Base-by-base conservation (phyloP, 2,113 vertebrate genomes). In the Theristicus caerulescens region DNA sequence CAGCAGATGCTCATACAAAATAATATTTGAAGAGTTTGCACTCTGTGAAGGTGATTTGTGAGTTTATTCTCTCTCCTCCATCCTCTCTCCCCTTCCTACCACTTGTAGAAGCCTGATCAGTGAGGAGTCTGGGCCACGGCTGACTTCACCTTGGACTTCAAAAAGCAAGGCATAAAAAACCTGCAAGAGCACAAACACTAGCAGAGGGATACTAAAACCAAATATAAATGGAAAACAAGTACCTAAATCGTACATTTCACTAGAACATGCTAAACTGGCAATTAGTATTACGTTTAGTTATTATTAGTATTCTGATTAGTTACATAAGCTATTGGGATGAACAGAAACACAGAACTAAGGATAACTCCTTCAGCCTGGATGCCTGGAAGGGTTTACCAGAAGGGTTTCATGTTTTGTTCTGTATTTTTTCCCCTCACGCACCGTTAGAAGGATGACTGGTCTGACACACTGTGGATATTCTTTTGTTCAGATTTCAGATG, bases 401-500 rank as follows among this genome's bases (percentile, higher is more conserved):
- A 58, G 44, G 34, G 2, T 62, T 66, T 82, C 2, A 3, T 59
- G 24, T 16, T 84, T 52, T 89, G 15, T 36, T 38, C 59, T 67
- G 38, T 62, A 22, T 61, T 86, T 80, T 4, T 3, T 10, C 8
- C 49, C 38, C 57, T 42, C 13, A 3, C 13, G 10, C 20, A 17
- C 11, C 1, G 0, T 59, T 55, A 26, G 69, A 74, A 66, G 38
- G 49, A 76, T 54, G 18, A 54, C 36, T 73, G 64, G 29, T 84
- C 81, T 96, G 73, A 82, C 77, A 76, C 46, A 66, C 12, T 5
- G 16, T 29, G 44, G 44, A 38, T 82, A 76, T 29, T 27, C 78
- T 85, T 95, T 88, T 91, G 87, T 96, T 91, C 3, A 2, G 19
- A 59, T 90, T 87, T 94, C 87, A 94, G 93, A 93, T 66, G 44